Evolutionary conservation across 2,888 invertebrate species (phyloP), one percentile per base, ranked within the genome.

Genomic region (Drosophila eohydei): DNA sequence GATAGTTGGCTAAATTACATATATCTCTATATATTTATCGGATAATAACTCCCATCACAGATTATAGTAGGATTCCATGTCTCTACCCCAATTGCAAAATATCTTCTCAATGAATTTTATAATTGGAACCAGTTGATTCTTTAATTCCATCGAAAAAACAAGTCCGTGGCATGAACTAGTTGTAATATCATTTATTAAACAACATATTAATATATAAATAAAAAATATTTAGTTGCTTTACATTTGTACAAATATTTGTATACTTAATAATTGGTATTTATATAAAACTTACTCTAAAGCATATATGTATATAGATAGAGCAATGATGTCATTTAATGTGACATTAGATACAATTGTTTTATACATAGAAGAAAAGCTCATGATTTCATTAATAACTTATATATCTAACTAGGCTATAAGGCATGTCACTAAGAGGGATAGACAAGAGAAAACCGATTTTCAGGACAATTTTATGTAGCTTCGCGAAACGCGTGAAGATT

Each of bases 201-300:
- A 76, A 78, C 71, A 57, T 50, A 41, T 65, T 74, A 50, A 62
- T 54, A 30, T 70, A 63, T 46, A 62, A 58, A 62, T 60, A 63
- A 54, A 73, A 74, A 81, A 72, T 75, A 80, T 74, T 73, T 52
- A 78, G 73, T 64, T 71, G 40, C 72, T 86, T 72, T 88, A 84
- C 88, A 84, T 83, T 88, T 84, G 86, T 88, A 88, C 80, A 81
- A 40, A 51, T 51, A 58, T 60, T 54, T 62, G 21, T 40, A 68
- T 46, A 16, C 63, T 62, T 61, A 51, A 70, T 57, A 52, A 66
- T 51, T 68, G 52, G 36, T 64, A 36, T 50, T 58, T 61, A 51
- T 63, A 63, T 36, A 63, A 26, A 67, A 73, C 3, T n/a, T 52
- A 65, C 40, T 44, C 34, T 67, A 52, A 28, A 34, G 41, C 28